Evolutionary conservation across 2,888 invertebrate species (phyloP), one percentile per base, ranked within the genome.

Genomic region (Norana najaformis): DNA sequence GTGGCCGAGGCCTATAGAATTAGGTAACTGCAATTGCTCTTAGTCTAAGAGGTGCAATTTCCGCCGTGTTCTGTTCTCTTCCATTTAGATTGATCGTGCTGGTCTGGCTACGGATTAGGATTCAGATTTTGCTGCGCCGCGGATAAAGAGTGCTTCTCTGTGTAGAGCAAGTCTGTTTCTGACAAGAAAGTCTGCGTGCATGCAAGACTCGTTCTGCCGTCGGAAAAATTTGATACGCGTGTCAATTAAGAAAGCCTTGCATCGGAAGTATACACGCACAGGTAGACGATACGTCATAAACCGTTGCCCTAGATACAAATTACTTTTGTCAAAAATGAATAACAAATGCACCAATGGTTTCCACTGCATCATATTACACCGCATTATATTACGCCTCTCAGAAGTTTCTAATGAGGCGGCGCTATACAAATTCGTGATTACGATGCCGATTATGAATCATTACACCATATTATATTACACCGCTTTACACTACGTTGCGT

Each of bases 41-140:
- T 69, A 69, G 69, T 69, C 69, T 69, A 69, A 69, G 69, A 69
- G 69, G 69, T 69, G 69, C 69, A 69, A 69, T 69, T 69, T 69
- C 69, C 69, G 69, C 69, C 69, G 69, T n/a, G 69, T n/a, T 69
- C 69, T 69, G 30, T 69, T 69, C 69, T n/a, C 69, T 30, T 69
- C 69, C 69, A 69, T 69, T 69, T 69, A n/a, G 30, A 69, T 69
- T 69, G 69, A 69, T 69, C 69, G 69, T 30, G 69, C 69, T 69
- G 30, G 30, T 69, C n/a, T n/a, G 69, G 69, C 69, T n/a, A 69
- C 69, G 69, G 69, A 69, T 69, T 69, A 69, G 69, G 69, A 69
- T 69, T 69, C 69, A 47, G 69, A 30, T 69, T 69, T 69, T 69
- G 30, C 30, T n/a, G n/a, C 69, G n/a, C n/a, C 69, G 30, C 69